Evolutionary conservation across 1,140 invertebrate genomes (phyloP).

Genomic region (Pissodes strobi): DNA sequence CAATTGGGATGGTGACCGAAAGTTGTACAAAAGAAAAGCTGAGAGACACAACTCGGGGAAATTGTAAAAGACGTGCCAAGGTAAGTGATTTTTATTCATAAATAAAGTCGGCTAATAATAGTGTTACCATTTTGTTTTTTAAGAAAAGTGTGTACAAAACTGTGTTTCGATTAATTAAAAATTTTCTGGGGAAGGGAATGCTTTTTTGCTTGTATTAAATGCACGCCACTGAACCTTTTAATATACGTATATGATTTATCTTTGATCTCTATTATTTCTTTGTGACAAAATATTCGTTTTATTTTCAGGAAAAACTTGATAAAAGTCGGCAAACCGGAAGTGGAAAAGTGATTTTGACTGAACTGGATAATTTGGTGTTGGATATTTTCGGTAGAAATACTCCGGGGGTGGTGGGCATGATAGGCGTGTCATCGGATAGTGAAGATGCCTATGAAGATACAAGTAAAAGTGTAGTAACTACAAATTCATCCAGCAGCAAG

Average conservation of each 20-base stretch:
- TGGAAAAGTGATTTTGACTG: slow-evolving; percentile 14
- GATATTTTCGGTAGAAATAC: slow-evolving; percentile 23
- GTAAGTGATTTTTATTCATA: slow-evolving; percentile 3
- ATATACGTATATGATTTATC: background rate
- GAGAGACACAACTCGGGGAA: background rate
- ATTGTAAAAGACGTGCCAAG: background rate
- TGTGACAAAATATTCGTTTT: slow-evolving; percentile 1
- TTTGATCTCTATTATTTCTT: slow-evolving; percentile 3
- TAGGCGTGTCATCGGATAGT: slow-evolving; percentile 10
- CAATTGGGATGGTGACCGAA: background rate
- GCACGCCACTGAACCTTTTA: background rate
- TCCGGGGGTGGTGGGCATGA: slow-evolving; percentile 14
- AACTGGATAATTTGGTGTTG: slow-evolving; percentile 20
- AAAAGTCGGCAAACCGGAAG: slow-evolving; percentile 13
- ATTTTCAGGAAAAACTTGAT: slow-evolving; percentile 14
- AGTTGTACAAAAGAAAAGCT: too few species aligned
- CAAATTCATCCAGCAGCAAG: slow-evolving; percentile 12
- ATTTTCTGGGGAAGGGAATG: background rate
- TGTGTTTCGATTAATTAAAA: background rate
- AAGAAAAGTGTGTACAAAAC: background rate
- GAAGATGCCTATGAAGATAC: slow-evolving; percentile 15
- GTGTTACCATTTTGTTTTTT: background rate
- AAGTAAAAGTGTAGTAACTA: slow-evolving; percentile 2
- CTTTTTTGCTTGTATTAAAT: background rate
- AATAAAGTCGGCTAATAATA: background rate